A percentile compares a stretch with the other conserved stretches of the same genome.
These are phyloP conservation scores for Platycheirus albimanus DNA, from an alignment of 2,888 invertebrate genomes.

Conservation along the genomic window DNA sequence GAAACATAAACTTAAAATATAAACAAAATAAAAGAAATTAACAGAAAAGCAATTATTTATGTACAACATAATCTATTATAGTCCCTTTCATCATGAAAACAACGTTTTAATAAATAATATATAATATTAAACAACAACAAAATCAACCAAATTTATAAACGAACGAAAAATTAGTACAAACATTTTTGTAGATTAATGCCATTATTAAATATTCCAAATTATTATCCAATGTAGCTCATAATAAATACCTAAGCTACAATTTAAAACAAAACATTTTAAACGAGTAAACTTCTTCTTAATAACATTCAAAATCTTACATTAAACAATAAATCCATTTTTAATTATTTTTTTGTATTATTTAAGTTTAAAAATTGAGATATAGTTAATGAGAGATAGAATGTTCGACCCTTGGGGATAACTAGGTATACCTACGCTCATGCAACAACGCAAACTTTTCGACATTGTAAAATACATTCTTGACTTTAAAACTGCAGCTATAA, in stretches of 20 bases:
- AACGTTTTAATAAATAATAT: not conserved
- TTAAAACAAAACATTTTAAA: slow-evolving; percentile 20
- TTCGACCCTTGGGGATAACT: too few species aligned
- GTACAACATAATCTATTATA: slow-evolving; percentile 56
- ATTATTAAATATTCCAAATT: slow-evolving; percentile 62
- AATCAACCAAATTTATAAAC: slow-evolving; percentile 53
- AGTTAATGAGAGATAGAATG: too few species aligned
- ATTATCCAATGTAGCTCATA: slow-evolving; percentile 53
- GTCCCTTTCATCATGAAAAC: slow-evolving; percentile 39
- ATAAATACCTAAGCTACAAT: slow-evolving; percentile 19
- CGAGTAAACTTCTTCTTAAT: slow-evolving; percentile 57
- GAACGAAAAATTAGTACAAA: slow-evolving; percentile 73
- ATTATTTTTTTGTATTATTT: too few species aligned
- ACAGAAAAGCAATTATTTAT: slow-evolving; percentile 72
- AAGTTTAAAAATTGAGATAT: too few species aligned
- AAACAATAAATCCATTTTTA: not conserved
- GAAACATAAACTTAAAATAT: slow-evolving; percentile 23
- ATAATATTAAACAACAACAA: slow-evolving; percentile 32
- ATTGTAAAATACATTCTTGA: too few species aligned
- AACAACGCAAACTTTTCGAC: too few species aligned
- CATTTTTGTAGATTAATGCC: slow-evolving; percentile 67
- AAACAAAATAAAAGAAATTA: slow-evolving; percentile 39
- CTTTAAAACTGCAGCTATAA: too few species aligned
- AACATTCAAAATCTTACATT: slow-evolving; percentile 3
- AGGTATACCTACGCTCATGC: too few species aligned